phyloP scores from a whole-genome alignment of 2,888 invertebrate genomes.

The Synanthedon formicaeformis region DNA sequence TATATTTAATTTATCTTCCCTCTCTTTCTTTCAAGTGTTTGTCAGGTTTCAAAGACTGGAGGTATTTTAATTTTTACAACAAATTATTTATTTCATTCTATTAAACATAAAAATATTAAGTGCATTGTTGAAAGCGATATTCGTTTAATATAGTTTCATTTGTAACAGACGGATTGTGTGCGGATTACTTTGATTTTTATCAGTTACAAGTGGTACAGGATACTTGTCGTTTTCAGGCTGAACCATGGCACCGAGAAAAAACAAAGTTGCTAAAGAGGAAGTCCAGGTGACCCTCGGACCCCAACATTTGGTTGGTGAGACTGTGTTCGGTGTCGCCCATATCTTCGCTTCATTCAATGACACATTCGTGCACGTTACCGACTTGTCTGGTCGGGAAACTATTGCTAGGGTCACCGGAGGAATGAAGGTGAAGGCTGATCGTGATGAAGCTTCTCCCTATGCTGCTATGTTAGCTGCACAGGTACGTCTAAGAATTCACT shows the following conservation, averaged over 20 bases:
- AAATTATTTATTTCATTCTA: slow-evolving; percentile 11
- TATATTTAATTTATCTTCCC: too few species aligned
- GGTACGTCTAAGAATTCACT: slow-evolving; percentile 59
- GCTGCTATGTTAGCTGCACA: slow-evolving; percentile 99
- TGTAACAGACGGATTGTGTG: slow-evolving; percentile 15
- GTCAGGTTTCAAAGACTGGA: slow-evolving; percentile 64
- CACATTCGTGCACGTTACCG: slow-evolving; percentile 99
- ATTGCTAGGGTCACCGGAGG: slow-evolving; percentile 96
- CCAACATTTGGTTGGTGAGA: slow-evolving; percentile 96
- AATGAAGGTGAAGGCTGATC: slow-evolving; percentile 99
- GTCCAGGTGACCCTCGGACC: slow-evolving; percentile 96
- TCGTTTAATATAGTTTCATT: slow-evolving; percentile 7
- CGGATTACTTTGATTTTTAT: slow-evolving; percentile 49
- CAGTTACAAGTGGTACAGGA: slow-evolving; percentile 52
- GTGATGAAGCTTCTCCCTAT: slow-evolving; percentile 99
- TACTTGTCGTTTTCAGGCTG: slow-evolving; percentile 60
- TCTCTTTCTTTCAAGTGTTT: slow-evolving; percentile 52
- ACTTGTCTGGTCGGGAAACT: slow-evolving; percentile 96
- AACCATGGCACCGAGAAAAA: slow-evolving; percentile 96
- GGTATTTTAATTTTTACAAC: slow-evolving; percentile 40
- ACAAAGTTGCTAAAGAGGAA: slow-evolving; percentile 96
- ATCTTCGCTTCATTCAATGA: slow-evolving; percentile 99
- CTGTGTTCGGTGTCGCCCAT: slow-evolving; percentile 98
- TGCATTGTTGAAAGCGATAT: slow-evolving; percentile 25
- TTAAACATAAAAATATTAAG: slow-evolving; percentile 14